These are phyloP conservation scores for Sabatieria punctata DNA, from an alignment of 2,888 invertebrate genomes.

Conservation along the genomic window DNA sequence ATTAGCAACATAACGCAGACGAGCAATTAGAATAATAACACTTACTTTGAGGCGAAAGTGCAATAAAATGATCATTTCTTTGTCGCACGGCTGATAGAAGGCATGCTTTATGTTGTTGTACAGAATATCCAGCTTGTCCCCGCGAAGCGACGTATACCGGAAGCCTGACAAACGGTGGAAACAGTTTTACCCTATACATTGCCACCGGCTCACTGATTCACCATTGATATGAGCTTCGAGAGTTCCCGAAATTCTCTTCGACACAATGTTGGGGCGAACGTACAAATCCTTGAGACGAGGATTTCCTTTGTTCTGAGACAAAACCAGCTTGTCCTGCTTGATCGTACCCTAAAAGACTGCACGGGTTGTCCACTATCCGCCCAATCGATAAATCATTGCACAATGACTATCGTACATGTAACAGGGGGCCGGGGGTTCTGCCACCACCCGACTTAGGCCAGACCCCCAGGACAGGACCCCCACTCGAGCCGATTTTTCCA, in stretches of 20 bases:
- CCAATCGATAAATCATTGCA: too few relatives aligned
- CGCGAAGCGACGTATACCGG: conserved; percentile 90
- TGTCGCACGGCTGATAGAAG: conserved; percentile 86
- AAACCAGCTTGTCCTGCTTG: conserved; percentile 83
- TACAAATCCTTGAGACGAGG: conserved; percentile 93
- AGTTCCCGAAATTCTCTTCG: conserved; percentile 44
- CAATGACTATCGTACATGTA: too few relatives aligned
- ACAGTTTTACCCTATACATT: conserved; percentile 1
- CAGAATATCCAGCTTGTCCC: conserved; percentile 95
- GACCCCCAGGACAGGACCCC: too few relatives aligned
- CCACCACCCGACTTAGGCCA: too few relatives aligned
- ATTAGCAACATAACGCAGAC: background rate
- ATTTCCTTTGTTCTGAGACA: conserved; percentile 88
- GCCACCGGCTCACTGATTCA: conserved; percentile 13
- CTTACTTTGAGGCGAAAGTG: conserved; percentile 84
- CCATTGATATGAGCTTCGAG: conserved; percentile 92
- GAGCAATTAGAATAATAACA: background rate
- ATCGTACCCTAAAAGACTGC: conserved; percentile 58
- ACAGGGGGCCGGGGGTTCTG: too few relatives aligned
- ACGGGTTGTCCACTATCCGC: too few relatives aligned
- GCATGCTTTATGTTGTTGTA: conserved; percentile 99
- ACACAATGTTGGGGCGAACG: conserved; percentile 95
- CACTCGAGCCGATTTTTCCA: too few relatives aligned
- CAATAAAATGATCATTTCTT: conserved; percentile 95
- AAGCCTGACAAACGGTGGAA: conserved; percentile 33